phyloP scores from a whole-genome alignment of 2,113 vertebrate species.

The Halcyon malimbica region DNA sequence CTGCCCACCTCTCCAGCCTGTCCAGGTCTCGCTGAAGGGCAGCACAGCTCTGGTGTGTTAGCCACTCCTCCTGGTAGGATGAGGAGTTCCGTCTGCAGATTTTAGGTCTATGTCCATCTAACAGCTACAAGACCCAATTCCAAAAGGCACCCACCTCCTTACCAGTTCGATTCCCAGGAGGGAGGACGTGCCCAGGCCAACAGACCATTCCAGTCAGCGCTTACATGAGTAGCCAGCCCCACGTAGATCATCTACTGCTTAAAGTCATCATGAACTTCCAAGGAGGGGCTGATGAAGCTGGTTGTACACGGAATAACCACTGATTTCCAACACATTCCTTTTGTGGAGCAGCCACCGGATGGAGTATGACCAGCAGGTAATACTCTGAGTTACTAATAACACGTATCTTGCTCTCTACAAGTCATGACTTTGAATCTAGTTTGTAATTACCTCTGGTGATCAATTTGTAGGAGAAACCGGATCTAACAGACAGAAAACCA shows the following conservation, averaged over 20 bases:
- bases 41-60: too few relatives aligned
- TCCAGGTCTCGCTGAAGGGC: too few relatives aligned
- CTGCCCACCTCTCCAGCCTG: too few relatives aligned
- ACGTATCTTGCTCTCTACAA: neutral
- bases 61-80: neutral
- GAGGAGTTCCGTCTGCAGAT: neutral
- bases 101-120: neutral
- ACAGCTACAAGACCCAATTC: neutral
- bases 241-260: neutral
- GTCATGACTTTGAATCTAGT: neutral
- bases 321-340: neutral
- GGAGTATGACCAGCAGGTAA: neutral
- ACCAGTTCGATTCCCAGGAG: neutral
- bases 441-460: neutral
- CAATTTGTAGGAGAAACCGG: neutral
- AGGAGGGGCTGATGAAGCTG: neutral
- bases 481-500: neutral
- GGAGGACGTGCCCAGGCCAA: neutral
- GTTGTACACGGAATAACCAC: neutral
- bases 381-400: neutral
- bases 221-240: neutral
- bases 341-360: neutral
- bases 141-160: neutral
- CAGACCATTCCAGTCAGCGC: neutral
- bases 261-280: neutral